Evolutionary conservation across 1,140 invertebrate species (phyloP).

Genomic region (Harlomillsia oculata): DNA sequence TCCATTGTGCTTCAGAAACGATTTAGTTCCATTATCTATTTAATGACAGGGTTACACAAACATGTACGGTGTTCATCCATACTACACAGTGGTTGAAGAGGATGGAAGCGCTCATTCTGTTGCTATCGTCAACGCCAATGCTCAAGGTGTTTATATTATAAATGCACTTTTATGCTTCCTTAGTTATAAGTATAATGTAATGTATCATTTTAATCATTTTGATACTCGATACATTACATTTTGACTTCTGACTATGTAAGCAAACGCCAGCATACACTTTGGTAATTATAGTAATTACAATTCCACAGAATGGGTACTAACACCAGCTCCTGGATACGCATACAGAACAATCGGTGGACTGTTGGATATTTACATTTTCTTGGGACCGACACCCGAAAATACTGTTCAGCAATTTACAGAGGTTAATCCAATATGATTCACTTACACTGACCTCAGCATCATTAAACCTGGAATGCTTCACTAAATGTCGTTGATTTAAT

Average conservation of each 20-base stretch:
- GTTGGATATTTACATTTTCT: slow-evolving; percentile 41
- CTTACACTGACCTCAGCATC: background rate
- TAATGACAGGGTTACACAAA: slow-evolving; percentile 16
- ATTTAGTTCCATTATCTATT: too few relatives aligned
- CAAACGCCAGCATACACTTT: too few relatives aligned
- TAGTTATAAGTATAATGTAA: background rate
- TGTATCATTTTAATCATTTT: background rate
- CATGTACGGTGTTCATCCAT: slow-evolving; percentile 45
- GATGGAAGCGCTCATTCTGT: slow-evolving; percentile 35
- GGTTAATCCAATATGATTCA: background rate
- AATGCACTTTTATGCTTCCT: background rate
- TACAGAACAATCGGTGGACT: slow-evolving; percentile 41
- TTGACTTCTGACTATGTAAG: background rate
- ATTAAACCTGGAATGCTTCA: background rate
- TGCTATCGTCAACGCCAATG: slow-evolving; percentile 30
- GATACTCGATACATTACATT: background rate
- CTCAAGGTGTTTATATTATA: too few relatives aligned
- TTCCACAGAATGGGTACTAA: slow-evolving; percentile 36
- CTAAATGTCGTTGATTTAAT: background rate
- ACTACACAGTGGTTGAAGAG: slow-evolving; percentile 45
- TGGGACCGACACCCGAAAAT: slow-evolving; percentile 41
- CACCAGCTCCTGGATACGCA: slow-evolving; percentile 39
- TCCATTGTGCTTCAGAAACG: too few relatives aligned
- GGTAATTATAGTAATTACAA: too few relatives aligned
- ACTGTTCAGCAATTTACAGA: slow-evolving; percentile 45